These are phyloP conservation scores for Rhynchomys soricoides DNA, from an alignment of 2,113 vertebrate species.

Conservation along the genomic window DNA sequence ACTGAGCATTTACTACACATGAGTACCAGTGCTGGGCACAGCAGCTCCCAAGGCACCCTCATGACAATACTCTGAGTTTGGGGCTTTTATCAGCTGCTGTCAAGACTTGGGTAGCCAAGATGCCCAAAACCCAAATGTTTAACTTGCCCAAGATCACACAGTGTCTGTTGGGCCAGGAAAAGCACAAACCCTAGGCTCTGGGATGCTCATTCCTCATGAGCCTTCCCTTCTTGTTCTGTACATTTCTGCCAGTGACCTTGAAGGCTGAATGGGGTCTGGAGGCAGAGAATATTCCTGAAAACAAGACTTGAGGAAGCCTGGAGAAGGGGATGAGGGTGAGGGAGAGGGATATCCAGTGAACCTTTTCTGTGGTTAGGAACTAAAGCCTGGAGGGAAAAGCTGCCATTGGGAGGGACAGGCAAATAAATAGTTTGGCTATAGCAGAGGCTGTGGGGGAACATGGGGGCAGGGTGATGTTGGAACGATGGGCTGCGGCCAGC, in stretches of 20 bases:
- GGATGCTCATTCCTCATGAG: not conserved
- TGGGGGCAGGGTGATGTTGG: rapidly evolving
- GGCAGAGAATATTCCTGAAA: not conserved
- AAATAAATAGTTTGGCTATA: no score
- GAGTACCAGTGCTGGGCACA: not conserved
- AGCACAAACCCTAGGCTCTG: not conserved
- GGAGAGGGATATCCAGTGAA: not conserved
- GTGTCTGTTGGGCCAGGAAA: not conserved
- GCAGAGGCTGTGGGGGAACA: rapidly evolving
- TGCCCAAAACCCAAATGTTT: not conserved
- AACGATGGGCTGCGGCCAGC: not conserved
- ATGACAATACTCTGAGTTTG: not conserved
- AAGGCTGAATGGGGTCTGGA: not conserved
- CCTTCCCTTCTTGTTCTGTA: not conserved
- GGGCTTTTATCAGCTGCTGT: not conserved
- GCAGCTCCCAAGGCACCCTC: not conserved
- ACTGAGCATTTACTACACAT: not conserved
- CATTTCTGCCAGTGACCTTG: not conserved
- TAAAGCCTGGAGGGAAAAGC: not conserved
- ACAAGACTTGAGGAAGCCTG: not conserved
- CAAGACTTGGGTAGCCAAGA: not conserved
- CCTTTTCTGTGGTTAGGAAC: not conserved
- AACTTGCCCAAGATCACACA: not conserved
- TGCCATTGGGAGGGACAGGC: not conserved
- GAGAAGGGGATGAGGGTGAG: not conserved